phyloP scores from a whole-genome alignment of 2,888 invertebrate genomes.

The Morpho deidamia region DNA sequence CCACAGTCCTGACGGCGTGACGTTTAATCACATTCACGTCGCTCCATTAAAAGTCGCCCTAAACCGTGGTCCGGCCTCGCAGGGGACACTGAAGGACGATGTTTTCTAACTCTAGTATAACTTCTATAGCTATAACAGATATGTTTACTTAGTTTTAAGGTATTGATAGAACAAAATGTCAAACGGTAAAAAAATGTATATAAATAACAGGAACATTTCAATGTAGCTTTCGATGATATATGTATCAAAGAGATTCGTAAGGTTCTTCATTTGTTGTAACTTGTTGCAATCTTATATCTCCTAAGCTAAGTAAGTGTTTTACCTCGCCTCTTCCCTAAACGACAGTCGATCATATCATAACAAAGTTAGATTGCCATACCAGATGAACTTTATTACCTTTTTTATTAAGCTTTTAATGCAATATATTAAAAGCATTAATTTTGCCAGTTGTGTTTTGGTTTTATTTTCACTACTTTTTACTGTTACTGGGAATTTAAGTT shows the following conservation, averaged over 20 bases:
- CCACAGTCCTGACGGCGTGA: too few species aligned
- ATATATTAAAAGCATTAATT: slow-evolving; percentile 24
- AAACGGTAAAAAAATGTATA: too few species aligned
- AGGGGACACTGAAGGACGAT: too few species aligned
- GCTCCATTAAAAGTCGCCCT: too few species aligned
- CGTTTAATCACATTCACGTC: too few species aligned
- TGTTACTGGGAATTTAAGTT: slow-evolving; percentile 15
- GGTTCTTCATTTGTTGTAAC: slow-evolving; percentile 67
- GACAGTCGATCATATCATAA: slow-evolving; percentile 56
- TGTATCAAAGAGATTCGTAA: slow-evolving; percentile 57
- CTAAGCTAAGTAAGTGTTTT: slow-evolving; percentile 65
- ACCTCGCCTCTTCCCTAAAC: slow-evolving; percentile 64
- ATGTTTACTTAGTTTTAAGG: too few species aligned
- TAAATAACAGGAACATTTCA: too few species aligned
- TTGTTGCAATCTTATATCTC: slow-evolving; percentile 71
- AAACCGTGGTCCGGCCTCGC: too few species aligned
- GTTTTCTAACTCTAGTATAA: too few species aligned
- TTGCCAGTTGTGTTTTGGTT: slow-evolving; percentile 55
- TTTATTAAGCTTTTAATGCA: not conserved
- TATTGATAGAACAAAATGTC: too few species aligned
- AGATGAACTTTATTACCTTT: slow-evolving; percentile 2
- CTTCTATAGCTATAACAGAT: too few species aligned
- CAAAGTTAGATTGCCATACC: slow-evolving; percentile 21
- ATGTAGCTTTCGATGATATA: too few species aligned
- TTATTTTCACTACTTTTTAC: slow-evolving; percentile 60